phyloP scores from a whole-genome alignment of 35 echinoderm and acorn worm genomes.

The Apostichopus californicus region DNA sequence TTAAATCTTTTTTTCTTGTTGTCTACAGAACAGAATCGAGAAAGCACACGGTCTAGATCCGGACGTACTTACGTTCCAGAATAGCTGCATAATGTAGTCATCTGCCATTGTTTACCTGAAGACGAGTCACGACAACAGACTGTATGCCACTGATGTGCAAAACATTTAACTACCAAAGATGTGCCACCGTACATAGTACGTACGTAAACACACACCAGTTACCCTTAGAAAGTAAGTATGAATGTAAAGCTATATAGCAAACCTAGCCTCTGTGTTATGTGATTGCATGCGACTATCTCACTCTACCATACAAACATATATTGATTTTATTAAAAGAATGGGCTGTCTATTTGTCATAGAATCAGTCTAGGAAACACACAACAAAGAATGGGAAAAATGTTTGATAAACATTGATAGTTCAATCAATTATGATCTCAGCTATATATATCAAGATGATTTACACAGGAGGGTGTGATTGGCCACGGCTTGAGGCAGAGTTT shows the following conservation, averaged over 20 bases:
- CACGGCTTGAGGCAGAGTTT: background rate
- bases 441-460: background rate
- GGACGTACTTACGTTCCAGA: background rate
- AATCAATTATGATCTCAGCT: background rate
- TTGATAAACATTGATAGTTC: background rate
- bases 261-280: background rate
- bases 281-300: background rate
- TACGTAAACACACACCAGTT: background rate
- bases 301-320: background rate
- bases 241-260: background rate
- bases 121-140: background rate
- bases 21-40: too few species aligned
- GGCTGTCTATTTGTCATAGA: background rate
- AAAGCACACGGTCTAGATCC: background rate
- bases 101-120: background rate
- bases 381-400: background rate
- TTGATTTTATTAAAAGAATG: background rate
- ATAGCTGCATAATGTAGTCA: constrained; percentile 22
- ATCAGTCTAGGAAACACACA: background rate
- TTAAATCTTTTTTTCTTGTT: too few species aligned
- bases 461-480: background rate
- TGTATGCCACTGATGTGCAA: too few species aligned
- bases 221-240: background rate
- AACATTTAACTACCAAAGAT: too few species aligned
- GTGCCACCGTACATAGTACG: too few species aligned